Conservation (phyloP, 2,113 vertebrate genomes). For the Ondatra zibethicus region DNA sequence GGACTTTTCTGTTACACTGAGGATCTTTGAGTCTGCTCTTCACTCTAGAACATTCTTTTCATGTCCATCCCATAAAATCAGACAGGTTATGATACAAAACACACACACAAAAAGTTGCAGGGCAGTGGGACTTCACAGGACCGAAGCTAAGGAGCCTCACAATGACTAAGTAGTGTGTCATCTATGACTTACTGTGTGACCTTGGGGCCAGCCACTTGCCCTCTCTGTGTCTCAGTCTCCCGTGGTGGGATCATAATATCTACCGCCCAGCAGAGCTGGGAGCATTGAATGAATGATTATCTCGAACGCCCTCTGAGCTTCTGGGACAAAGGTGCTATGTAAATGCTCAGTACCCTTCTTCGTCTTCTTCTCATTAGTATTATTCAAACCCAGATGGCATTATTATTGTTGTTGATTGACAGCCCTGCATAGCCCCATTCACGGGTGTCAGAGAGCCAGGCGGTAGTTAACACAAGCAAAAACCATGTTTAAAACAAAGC, state of each 20-base stretch:
- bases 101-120: not conserved
- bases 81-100: not conserved
- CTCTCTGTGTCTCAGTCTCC: constrained; percentile 80
- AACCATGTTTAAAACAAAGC: constrained; percentile 82
- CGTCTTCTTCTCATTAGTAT: constrained; percentile 82
- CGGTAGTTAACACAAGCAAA: constrained; percentile 83
- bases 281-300: constrained; percentile 80
- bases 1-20: not conserved
- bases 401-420: constrained; percentile 83
- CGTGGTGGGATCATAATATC: constrained; percentile 75
- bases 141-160: not conserved
- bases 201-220: constrained; percentile 75
- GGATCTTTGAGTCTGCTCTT: not conserved
- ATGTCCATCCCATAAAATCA: not conserved
- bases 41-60: not conserved
- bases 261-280: constrained; percentile 67
- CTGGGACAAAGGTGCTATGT: constrained; percentile 82
- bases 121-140: not conserved
- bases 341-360: constrained; percentile 79
- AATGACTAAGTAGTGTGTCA: not conserved
- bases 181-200: constrained; percentile 78
- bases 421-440: constrained; percentile 80
- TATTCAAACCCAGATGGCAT: constrained; percentile 84
- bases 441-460: constrained; percentile 83
- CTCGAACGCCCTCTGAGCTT: constrained; percentile 75